Percentiles rank a stretch among this genome's conserved stretches.
Conservation (phyloP, 2,113 vertebrate species). For the Myotis brandtii region DNA sequence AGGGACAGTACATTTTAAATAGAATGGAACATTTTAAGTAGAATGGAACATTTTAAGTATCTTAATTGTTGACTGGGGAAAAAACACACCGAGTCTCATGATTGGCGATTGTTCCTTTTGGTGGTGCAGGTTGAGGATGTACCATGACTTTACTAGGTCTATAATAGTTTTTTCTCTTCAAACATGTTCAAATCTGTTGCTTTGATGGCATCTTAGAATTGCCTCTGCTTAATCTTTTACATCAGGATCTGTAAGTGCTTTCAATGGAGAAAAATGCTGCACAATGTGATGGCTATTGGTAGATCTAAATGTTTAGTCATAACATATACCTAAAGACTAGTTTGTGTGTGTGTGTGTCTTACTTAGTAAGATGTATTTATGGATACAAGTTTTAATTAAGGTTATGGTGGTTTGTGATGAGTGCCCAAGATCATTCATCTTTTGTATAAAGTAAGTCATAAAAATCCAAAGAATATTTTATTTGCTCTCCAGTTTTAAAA, state of each 20-base stretch:
- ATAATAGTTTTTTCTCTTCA: conserved; percentile 33
- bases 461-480: neutral
- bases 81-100: neutral
- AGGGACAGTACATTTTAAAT: neutral
- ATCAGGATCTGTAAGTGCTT: neutral
- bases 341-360: neutral
- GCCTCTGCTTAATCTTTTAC: neutral
- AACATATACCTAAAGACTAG: neutral
- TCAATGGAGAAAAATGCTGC: neutral
- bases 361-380: neutral
- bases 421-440: neutral
- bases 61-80: neutral
- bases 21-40: neutral
- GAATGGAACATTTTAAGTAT: neutral
- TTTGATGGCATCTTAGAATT: neutral
- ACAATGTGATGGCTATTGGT: neutral
- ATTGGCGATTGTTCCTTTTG: neutral
- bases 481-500: neutral
- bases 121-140: neutral
- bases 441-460: neutral
- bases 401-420: neutral
- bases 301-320: neutral
- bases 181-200: neutral
- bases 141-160: neutral
- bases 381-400: conserved; percentile 28